Evolutionary conservation across 2,113 vertebrate genomes (phyloP).

Genomic region (Orientallactaga bullata): DNA sequence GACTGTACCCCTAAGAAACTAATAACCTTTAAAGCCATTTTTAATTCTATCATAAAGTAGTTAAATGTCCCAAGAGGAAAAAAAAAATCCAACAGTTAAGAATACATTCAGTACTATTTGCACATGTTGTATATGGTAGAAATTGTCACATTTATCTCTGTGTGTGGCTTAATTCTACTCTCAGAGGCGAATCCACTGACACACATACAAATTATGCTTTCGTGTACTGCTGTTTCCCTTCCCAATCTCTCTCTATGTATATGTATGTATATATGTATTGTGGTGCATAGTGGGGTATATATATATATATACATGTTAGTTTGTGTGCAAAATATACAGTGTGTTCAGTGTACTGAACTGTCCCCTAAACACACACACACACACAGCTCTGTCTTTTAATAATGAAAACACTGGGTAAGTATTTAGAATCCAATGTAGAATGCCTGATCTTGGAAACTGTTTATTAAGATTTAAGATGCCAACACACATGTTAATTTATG

Average conservation of each 20-base stretch:
- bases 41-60: constrained; percentile 54
- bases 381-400: constrained; percentile 63
- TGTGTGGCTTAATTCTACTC: constrained; percentile 61
- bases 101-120: background rate
- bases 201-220: constrained; percentile 64
- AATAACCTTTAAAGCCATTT: background rate
- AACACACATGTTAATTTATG: constrained; percentile 3
- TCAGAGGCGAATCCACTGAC: constrained; percentile 61
- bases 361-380: constrained; percentile 73
- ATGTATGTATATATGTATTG: constrained; percentile 90
- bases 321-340: constrained; percentile 83
- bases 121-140: constrained; percentile 3
- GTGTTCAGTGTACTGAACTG: constrained; percentile 77
- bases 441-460: constrained; percentile 71
- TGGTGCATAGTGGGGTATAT: constrained; percentile 84
- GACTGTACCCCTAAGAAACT: background rate
- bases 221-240: constrained; percentile 70
- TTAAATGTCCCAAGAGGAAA: constrained; percentile 45
- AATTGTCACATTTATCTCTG: constrained; percentile 64
- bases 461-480: constrained; percentile 46
- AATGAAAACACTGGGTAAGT: constrained; percentile 86
- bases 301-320: constrained; percentile 91
- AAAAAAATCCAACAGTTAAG: constrained; percentile 48
- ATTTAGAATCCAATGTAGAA: constrained; percentile 75
- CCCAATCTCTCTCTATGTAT: constrained; percentile 89